Conservation (phyloP, 2,113 vertebrate species). For the Brachypteracias leptosomus region DNA sequence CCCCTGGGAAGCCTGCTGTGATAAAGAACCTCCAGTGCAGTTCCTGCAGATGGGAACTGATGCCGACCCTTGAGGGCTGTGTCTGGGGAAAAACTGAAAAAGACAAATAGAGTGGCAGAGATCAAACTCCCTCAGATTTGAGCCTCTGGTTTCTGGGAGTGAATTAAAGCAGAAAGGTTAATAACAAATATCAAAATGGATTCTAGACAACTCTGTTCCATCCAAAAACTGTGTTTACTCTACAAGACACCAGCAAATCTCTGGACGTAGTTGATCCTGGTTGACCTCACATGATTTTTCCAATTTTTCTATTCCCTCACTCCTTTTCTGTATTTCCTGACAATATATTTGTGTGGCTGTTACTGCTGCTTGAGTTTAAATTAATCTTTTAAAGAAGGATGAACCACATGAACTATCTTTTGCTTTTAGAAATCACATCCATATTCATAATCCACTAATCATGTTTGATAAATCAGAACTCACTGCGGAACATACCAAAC, state of each 20-base stretch:
- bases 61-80: background rate
- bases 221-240: background rate
- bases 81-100: background rate
- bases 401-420: constrained; percentile 55
- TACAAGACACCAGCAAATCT: background rate
- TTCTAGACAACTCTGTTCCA: background rate
- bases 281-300: background rate
- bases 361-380: constrained; percentile 42
- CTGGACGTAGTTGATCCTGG: background rate
- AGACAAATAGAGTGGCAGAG: background rate
- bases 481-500: constrained; percentile 52
- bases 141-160: background rate
- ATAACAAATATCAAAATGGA: background rate
- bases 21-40: background rate
- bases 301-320: background rate
- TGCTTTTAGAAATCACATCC: constrained; percentile 67
- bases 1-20: background rate
- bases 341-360: background rate
- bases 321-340: background rate
- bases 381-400: constrained; percentile 42
- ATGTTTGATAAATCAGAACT: constrained; percentile 71
- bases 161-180: background rate
- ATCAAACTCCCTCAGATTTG: background rate
- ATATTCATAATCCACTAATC: constrained; percentile 73
- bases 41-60: background rate